Percentiles rank a stretch among this genome's conserved stretches.
Evolutionary conservation across 2,113 vertebrate genomes (phyloP).

Genomic region (Struthidea cinerea): DNA sequence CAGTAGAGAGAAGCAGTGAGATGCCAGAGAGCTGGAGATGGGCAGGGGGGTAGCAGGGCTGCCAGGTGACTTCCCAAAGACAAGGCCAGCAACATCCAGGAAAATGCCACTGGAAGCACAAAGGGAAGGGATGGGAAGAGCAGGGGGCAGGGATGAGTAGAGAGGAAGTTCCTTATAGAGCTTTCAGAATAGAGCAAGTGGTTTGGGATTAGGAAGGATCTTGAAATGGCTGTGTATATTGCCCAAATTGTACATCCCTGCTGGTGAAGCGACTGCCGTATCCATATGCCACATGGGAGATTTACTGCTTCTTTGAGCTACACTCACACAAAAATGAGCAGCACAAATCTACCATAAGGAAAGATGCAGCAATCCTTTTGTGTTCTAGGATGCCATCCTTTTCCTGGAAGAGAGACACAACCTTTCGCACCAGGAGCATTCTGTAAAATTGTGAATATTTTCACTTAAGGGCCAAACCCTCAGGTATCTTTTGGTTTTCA

Average conservation of each 20-base stretch:
- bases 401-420: background rate
- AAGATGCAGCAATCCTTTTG: background rate
- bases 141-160: background rate
- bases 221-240: background rate
- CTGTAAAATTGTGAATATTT: background rate
- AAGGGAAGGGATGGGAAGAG: background rate
- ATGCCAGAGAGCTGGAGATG: background rate
- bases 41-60: background rate
- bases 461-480: background rate
- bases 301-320: background rate
- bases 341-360: background rate
- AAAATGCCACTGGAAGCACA: background rate
- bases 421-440: background rate
- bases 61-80: background rate
- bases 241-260: background rate
- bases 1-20: background rate
- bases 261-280: background rate
- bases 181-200: background rate
- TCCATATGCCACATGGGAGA: background rate
- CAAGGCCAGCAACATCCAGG: background rate
- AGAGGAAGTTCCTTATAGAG: background rate
- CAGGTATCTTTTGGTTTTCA: background rate
- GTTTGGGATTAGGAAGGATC: background rate
- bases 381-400: background rate
- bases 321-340: background rate